phyloP scores from a whole-genome alignment of 2,888 invertebrate species.

The Hedya salicella region DNA sequence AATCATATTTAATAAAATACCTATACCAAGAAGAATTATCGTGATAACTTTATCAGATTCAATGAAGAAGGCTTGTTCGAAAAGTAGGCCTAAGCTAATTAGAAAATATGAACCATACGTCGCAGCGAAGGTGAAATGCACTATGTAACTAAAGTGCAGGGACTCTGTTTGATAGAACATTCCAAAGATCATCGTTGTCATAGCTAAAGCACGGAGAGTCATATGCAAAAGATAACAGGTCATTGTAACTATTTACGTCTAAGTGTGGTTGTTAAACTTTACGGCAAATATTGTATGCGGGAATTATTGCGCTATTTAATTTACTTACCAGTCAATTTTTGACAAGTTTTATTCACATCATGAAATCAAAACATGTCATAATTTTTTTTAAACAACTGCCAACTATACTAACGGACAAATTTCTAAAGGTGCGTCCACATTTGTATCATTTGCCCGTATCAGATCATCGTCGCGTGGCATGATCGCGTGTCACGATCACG shows the following conservation, averaged over 20 bases:
- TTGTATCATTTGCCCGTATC: too few species aligned
- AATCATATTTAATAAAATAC: slow-evolving; percentile 52
- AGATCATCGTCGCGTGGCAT: too few species aligned
- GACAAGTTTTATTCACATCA: neutral
- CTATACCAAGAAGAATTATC: slow-evolving; percentile 51
- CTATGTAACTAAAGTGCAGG: slow-evolving; percentile 48
- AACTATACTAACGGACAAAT: neutral
- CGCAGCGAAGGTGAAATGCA: slow-evolving; percentile 61
- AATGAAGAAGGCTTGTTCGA: slow-evolving; percentile 60
- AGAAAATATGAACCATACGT: slow-evolving; percentile 60
- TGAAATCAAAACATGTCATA: neutral
- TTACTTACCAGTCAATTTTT: slow-evolving; percentile 8
- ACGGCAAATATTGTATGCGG: neutral
- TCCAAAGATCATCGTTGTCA: slow-evolving; percentile 57
- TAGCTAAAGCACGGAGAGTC: slow-evolving; percentile 57
- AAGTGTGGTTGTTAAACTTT: neutral
- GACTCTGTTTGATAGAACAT: slow-evolving; percentile 60
- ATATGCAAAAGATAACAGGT: slow-evolving; percentile 57
- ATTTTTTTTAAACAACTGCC: neutral
- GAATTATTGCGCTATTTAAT: neutral
- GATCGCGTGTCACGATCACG: too few species aligned
- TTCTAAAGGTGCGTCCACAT: neutral
- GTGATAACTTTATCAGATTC: slow-evolving; percentile 54
- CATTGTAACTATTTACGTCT: slow-evolving; percentile 49
- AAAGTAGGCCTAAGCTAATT: slow-evolving; percentile 60